Conservation (phyloP, 2,797 vertebrate species). For the Ispidina lecontei region DNA sequence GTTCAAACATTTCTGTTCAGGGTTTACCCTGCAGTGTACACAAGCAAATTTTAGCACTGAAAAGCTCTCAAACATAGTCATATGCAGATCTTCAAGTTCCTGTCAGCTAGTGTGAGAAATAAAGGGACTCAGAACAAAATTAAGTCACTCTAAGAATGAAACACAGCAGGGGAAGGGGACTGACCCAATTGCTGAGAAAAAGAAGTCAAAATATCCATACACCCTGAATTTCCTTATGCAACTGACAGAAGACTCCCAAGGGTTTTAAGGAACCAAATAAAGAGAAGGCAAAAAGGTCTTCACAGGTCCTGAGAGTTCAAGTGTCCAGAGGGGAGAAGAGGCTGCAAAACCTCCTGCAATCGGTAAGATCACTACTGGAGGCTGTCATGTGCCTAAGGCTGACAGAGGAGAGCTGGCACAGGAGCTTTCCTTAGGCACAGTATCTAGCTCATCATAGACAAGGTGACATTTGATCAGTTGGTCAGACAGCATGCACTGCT, state of each 20-base stretch:
- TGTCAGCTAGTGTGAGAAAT: not conserved
- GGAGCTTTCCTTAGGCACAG: not conserved
- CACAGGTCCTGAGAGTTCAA: not conserved
- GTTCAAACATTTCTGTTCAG: not conserved
- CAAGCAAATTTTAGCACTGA: not conserved
- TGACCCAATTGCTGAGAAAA: not conserved
- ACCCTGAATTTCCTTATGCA: not conserved
- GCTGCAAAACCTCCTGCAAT: not conserved
- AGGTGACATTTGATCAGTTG: not conserved
- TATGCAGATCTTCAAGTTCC: not conserved
- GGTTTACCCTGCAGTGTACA: not conserved
- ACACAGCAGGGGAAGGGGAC: not conserved
- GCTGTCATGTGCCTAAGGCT: not conserved
- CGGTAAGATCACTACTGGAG: not conserved
- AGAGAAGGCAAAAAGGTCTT: not conserved
- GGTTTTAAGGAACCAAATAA: not conserved
- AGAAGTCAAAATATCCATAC: not conserved
- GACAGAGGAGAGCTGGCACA: not conserved
- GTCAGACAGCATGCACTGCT: not conserved
- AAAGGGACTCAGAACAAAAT: conserved; percentile 13
- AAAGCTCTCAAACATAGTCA: conserved; percentile 21
- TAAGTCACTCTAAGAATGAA: not conserved
- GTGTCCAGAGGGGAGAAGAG: not conserved
- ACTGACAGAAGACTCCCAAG: not conserved
- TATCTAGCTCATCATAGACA: not conserved